Base-by-base conservation (phyloP, 2,113 vertebrate genomes). In the Eonycteris spelaea region DNA sequence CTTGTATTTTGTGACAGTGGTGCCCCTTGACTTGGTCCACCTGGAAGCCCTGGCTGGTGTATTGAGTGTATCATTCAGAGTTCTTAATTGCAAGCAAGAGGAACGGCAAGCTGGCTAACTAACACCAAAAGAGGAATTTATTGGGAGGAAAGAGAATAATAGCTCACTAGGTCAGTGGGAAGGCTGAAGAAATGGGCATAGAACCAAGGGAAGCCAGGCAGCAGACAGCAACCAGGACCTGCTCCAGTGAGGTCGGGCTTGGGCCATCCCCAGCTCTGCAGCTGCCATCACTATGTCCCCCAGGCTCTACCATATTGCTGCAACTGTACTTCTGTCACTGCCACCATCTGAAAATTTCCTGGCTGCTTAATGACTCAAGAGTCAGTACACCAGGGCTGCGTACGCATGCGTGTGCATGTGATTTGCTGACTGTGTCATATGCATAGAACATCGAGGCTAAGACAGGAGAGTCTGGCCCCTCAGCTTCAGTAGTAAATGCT, bases 241-340 rank as follows among this genome's bases (percentile, higher is more conserved):
- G 5, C 16, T 45, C 18, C 7, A 48, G 67, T 21, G 19, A 11
- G 40, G 59, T 26, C 61, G 10, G 16, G 11, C 22, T 10, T 35
- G 30, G 28, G 19, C 33, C 0, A 18, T 74, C 53, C 79, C 45
- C 6, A 0, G 51, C 35, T 18, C 9, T n/a, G 51, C 9, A 28
- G 18, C 21, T 51, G 30, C 22, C 40, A 40, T 19, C 57, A 33
- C 45, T 1, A 0, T 51, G 30, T 59, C 51, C 63, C 73, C 19
- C 16, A 33, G 9, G 24, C n/a, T 71, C 33, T 16, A 7, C 13
- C 7, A 0, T 5, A 4, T 7, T 18, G 33, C 45, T 61, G 35
- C 28, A 33, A 8, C 33, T 18, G 33, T 11, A 0, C 4, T 11
- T 24, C 13, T 6, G 15, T 11, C 11, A 15, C 6, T 1, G 18